A percentile compares a stretch with the other conserved stretches of the same genome.
These are phyloP conservation scores for Onychomys leucogaster DNA, from an alignment of 2,797 vertebrate species.

Conservation along the genomic window DNA sequence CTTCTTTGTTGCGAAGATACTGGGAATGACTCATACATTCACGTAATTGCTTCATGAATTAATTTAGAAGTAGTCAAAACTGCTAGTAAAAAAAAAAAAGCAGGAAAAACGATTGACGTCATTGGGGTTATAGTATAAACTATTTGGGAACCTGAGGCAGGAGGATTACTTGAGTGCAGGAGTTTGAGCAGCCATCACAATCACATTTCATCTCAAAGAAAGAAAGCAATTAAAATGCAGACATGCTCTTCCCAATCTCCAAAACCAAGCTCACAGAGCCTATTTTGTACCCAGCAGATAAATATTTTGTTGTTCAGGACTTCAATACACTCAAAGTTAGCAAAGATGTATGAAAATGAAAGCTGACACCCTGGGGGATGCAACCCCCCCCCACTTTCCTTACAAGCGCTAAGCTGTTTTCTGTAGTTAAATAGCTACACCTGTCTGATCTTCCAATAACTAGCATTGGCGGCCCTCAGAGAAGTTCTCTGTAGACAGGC, in stretches of 20 bases:
- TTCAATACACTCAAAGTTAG: not conserved
- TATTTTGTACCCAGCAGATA: not conserved
- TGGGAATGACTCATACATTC: not conserved
- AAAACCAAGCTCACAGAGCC: not conserved
- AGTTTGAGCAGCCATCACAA: not conserved
- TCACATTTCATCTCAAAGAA: not conserved
- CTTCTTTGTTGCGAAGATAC: constrained; percentile 29
- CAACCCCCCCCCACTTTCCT: not conserved
- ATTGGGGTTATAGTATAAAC: not conserved
- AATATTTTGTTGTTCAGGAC: not conserved
- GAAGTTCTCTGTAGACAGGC: not conserved
- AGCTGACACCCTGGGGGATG: not conserved
- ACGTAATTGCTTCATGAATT: constrained; percentile 32
- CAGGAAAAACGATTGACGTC: not conserved
- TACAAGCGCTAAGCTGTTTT: not conserved
- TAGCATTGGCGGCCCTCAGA: not conserved
- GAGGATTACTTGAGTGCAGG: not conserved
- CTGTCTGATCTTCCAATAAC: not conserved
- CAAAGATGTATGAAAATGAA: not conserved
- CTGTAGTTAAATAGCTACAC: not conserved
- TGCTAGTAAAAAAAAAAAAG: not conserved
- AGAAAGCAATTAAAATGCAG: not conserved
- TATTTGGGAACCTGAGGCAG: not conserved
- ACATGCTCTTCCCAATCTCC: not conserved
- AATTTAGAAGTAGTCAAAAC: constrained; percentile 42